Percentiles rank a stretch among this genome's conserved stretches.
phyloP scores from a whole-genome alignment of 2,888 invertebrate species.

The Choreutis nemorana region DNA sequence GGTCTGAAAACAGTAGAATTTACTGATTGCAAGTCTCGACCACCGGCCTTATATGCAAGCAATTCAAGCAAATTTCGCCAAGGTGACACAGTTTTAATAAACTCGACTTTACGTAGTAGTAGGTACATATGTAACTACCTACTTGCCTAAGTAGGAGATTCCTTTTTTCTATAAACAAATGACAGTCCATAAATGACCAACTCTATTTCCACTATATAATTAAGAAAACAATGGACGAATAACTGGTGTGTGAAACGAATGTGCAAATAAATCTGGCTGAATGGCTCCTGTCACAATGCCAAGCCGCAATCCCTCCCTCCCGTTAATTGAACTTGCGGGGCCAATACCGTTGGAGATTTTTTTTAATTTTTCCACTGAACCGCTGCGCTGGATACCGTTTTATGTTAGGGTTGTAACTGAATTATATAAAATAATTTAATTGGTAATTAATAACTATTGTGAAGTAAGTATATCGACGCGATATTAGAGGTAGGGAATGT shows the following conservation, averaged over 20 bases:
- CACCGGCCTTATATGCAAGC: too few relatives aligned
- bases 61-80: too few relatives aligned
- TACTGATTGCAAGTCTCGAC: too few relatives aligned
- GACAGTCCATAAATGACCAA: not conserved
- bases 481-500: too few relatives aligned
- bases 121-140: too few relatives aligned
- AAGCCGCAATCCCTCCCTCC: slow-evolving; percentile 28
- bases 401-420: slow-evolving; percentile 25
- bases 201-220: slow-evolving; percentile 1
- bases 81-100: too few relatives aligned
- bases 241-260: slow-evolving; percentile 41
- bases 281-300: slow-evolving; percentile 39
- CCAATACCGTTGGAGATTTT: slow-evolving; percentile 38
- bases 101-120: too few relatives aligned
- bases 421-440: slow-evolving; percentile 1
- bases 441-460: too few relatives aligned
- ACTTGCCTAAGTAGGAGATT: not conserved
- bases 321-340: slow-evolving; percentile 60
- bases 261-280: slow-evolving; percentile 36
- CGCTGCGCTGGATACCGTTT: slow-evolving; percentile 21
- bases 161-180: too few relatives aligned
- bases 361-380: slow-evolving; percentile 51
- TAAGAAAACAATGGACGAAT: slow-evolving; percentile 14
- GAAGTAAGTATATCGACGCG: too few relatives aligned
- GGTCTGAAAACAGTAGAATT: too few relatives aligned